Evolutionary conservation across 2,113 vertebrate genomes (phyloP).

Genomic region (Dipodomys spectabilis): DNA sequence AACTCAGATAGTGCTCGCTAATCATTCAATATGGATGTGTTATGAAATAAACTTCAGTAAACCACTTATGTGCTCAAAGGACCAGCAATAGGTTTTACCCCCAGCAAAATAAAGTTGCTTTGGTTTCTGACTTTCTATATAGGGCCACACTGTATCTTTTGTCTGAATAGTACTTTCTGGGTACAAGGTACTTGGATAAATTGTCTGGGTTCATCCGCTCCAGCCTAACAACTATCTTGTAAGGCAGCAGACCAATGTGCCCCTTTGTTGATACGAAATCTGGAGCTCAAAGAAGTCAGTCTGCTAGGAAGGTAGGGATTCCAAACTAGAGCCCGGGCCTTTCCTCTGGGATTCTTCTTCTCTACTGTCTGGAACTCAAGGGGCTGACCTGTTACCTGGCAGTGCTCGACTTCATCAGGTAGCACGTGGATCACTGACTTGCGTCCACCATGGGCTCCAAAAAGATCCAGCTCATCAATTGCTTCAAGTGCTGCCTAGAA

Average conservation of each 20-base stretch:
- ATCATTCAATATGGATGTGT: not conserved
- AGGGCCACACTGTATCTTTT: not conserved
- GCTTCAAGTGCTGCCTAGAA: conserved; percentile 96
- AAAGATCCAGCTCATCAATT: conserved; percentile 98
- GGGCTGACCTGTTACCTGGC: conserved; percentile 91
- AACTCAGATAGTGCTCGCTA: not conserved
- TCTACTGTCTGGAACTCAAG: not conserved
- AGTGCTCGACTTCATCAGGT: conserved; percentile 98
- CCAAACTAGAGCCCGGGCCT: not conserved
- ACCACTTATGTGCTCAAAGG: conserved; percentile 18
- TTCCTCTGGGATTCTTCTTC: not conserved
- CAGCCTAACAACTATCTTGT: not conserved
- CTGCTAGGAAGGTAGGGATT: not conserved
- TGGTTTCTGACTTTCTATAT: not conserved
- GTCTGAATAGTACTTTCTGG: conserved; percentile 22
- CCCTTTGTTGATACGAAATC: not conserved
- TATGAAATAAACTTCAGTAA: conserved; percentile 45
- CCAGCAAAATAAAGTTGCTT: conserved; percentile 1
- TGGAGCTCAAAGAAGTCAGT: conserved; percentile 26
- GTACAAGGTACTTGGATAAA: not conserved
- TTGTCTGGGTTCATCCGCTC: not conserved
- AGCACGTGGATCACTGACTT: conserved; percentile 98
- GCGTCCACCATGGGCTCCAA: conserved; percentile 95
- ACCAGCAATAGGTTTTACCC: conserved; percentile 16
- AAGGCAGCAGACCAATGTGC: not conserved